Base-by-base conservation (phyloP, 1,140 invertebrate species). In the Drosophila persimilis region DNA sequence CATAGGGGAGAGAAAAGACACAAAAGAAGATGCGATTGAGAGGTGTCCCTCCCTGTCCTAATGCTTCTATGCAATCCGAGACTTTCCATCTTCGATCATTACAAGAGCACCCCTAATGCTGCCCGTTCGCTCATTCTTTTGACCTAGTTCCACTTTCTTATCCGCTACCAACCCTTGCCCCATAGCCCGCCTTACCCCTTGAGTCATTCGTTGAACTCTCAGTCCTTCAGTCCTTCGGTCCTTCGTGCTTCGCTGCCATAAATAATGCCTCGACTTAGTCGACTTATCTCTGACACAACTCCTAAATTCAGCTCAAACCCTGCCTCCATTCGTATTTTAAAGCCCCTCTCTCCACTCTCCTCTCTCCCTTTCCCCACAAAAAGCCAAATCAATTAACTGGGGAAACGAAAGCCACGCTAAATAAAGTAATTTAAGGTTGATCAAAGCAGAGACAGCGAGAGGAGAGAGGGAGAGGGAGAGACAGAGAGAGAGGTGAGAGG, bases 361-460 rank as follows among this genome's bases (percentile, higher is more conserved):
- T 3, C 31, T 11, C 9, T 11, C 35, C 11, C 35, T 13, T 9
- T 11, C 31, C n/a, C 7, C n/a, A 41, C 17, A 66, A 59, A 41
- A 41, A 65, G 41, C 29, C 58, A 70, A 85, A 73, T 85, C 73
- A 80, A 80, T 85, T 85, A 77, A 67, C 58, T 74, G 46, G 45
- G 50, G 58, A 43, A 69, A 43, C 22, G 41, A 67, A 63, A 65
- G 53, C 31, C 51, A 8, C 4, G n/a, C 50, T 43, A 80, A 85
- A 86, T 77, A 26, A 71, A 86, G 77, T 52, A 67, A 80, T 79
- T 76, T 71, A 52, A 60, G 44, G 22, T 45, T 62, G 70, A 66
- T 77, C 69, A 53, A 46, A 29, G 41, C 9, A 29, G 50, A 56
- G 22, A 50, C 47, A 26, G 4, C 5, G 9, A 20, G 24, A 7